Conservation (phyloP, 2,797 vertebrate species). For the Bufotes viridis region DNA sequence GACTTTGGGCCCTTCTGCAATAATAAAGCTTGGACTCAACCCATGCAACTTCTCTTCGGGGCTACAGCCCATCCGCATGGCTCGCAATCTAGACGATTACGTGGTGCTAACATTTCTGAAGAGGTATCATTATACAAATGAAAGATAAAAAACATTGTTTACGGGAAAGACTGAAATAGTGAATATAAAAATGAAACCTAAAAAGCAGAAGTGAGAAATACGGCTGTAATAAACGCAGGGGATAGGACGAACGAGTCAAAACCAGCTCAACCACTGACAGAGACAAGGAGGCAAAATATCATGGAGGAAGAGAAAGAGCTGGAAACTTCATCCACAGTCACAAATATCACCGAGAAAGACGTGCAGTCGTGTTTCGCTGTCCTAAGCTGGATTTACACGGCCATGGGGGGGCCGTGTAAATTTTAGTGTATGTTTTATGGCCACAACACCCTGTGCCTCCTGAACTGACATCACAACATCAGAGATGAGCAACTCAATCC, state of each 20-base stretch:
- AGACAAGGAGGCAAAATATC: neutral
- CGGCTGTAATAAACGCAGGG: neutral
- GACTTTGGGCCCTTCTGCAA: no score
- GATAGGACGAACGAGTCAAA: neutral
- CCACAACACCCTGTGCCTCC: neutral
- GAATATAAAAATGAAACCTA: conserved; percentile 48
- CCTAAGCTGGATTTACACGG: neutral
- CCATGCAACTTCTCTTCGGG: no score
- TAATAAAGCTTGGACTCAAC: no score
- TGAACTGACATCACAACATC: no score
- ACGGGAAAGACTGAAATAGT: conserved; percentile 29
- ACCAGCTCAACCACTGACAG: neutral
- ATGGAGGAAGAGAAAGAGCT: no score
- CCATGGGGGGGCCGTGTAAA: no score
- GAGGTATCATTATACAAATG: neutral
- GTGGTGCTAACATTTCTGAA: neutral
- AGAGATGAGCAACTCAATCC: no score
- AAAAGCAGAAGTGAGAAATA: conserved; percentile 51
- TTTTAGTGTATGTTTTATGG: neutral
- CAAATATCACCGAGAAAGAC: neutral
- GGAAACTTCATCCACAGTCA: no score
- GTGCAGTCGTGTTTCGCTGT: neutral
- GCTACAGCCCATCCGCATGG: no score
- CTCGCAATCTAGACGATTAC: no score
- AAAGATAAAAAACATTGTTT: neutral